phyloP scores from a whole-genome alignment of 92 coral and sea anemone species.

The Phenganax marumi region DNA sequence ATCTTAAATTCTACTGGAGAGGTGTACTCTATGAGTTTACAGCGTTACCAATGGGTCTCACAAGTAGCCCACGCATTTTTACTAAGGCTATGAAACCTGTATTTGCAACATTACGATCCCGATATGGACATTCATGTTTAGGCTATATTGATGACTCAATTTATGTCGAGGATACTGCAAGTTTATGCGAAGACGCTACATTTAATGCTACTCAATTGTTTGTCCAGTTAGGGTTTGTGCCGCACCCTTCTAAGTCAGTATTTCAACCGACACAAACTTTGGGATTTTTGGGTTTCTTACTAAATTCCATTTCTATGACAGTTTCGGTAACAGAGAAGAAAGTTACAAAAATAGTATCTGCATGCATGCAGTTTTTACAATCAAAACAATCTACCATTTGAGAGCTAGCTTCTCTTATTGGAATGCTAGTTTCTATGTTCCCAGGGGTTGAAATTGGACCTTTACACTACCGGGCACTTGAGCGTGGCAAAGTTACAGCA shows the following conservation, averaged over 20 bases:
- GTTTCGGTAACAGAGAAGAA: conserved; percentile 47
- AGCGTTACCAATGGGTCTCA: no score
- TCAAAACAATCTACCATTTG: conserved; percentile 44
- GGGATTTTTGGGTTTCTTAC: conserved; percentile 47
- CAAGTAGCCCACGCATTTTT: no score
- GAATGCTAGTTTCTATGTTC: conserved; percentile 27
- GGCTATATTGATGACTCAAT: no score
- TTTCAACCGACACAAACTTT: conserved; percentile 49
- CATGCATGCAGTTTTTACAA: conserved; percentile 43
- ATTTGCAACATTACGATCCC: no score
- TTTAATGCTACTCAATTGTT: no score
- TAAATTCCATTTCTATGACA: no score
- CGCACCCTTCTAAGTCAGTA: conserved; percentile 53
- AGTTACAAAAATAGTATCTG: conserved; percentile 23
- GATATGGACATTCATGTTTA: no score
- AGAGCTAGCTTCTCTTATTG: conserved; percentile 56
- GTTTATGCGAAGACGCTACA: no score
- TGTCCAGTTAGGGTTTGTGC: conserved; percentile 50
- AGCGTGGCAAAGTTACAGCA: conserved; percentile 44
- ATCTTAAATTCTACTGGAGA: no score
- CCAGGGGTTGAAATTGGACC: conserved; percentile 56
- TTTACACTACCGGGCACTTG: conserved; percentile 46
- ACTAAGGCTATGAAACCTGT: no score
- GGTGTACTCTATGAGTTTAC: no score
- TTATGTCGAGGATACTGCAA: conserved; percentile 54